Percentiles rank a stretch among this genome's conserved stretches.
phyloP scores from a whole-genome alignment of 2,113 vertebrate species.

The Sinocyclocheilus anshuiensis region DNA sequence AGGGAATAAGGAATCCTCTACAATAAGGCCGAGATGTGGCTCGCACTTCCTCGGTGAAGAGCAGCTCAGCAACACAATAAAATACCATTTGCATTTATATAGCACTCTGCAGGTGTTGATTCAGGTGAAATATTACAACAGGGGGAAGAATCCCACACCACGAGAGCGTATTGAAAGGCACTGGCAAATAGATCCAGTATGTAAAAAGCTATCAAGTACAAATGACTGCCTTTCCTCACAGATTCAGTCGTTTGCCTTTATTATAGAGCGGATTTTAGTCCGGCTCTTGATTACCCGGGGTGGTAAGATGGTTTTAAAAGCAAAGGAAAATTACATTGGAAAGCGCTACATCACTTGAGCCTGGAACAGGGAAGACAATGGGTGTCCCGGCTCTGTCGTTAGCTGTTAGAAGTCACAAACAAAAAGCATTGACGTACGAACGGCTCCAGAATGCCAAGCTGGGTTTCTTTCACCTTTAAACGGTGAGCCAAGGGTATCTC shows the following conservation, averaged over 20 bases:
- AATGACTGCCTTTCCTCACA: slow-evolving; percentile 49
- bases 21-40: slow-evolving; percentile 42
- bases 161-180: slow-evolving; percentile 44
- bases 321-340: slow-evolving; percentile 40
- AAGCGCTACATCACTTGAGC: slow-evolving; percentile 15
- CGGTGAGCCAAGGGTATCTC: slow-evolving; percentile 24
- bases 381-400: slow-evolving; percentile 38
- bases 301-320: slow-evolving; percentile 27
- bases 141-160: slow-evolving; percentile 41
- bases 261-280: slow-evolving; percentile 6
- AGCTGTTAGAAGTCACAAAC: slow-evolving; percentile 45
- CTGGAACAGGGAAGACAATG: neutral
- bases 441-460: slow-evolving; percentile 45
- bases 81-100: slow-evolving; percentile 66
- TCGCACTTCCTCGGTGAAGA: slow-evolving; percentile 35
- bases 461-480: slow-evolving; percentile 50
- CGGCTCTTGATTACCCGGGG: slow-evolving; percentile 27
- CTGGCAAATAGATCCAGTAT: slow-evolving; percentile 46
- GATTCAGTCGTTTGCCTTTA: slow-evolving; percentile 43
- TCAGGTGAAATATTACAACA: slow-evolving; percentile 59
- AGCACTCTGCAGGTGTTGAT: slow-evolving; percentile 58
- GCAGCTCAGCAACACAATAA: slow-evolving; percentile 48
- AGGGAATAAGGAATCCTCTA: slow-evolving; percentile 50
- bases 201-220: slow-evolving; percentile 45
- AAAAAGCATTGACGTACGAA: slow-evolving; percentile 33